A percentile compares a stretch with the other conserved stretches of the same genome.
Conservation (phyloP, 1,140 invertebrate species). For the Zelostemma sp. region DNA sequence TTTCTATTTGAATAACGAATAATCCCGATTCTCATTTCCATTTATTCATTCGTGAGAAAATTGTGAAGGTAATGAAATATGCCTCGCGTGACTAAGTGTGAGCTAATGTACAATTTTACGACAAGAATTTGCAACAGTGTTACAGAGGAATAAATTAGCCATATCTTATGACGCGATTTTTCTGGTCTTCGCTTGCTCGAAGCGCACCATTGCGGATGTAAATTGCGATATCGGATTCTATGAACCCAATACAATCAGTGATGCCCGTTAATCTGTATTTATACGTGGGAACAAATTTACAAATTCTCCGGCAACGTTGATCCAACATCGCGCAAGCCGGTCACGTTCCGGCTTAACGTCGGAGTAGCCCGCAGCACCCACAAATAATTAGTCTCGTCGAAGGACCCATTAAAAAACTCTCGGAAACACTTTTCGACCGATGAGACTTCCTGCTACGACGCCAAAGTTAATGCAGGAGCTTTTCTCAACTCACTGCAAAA, state of each 20-base stretch:
- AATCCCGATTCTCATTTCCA: neutral
- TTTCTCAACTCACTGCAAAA: too few species aligned
- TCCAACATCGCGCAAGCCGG: constrained; percentile 42
- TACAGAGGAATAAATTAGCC: constrained; percentile 1
- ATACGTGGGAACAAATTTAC: constrained; percentile 39
- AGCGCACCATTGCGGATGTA: neutral
- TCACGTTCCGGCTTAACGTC: constrained; percentile 49
- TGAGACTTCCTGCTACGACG: constrained; percentile 36
- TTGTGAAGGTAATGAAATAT: neutral
- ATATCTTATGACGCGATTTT: neutral
- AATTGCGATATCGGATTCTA: neutral
- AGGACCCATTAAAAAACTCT: constrained; percentile 56
- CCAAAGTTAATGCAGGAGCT: neutral
- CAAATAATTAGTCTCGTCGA: constrained; percentile 54
- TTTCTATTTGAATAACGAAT: constrained; percentile 14
- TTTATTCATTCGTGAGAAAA: constrained; percentile 5
- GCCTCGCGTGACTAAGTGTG: constrained; percentile 20
- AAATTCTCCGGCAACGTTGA: constrained; percentile 37
- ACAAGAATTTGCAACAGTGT: constrained; percentile 1
- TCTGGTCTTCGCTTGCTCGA: neutral
- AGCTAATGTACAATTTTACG: constrained; percentile 6
- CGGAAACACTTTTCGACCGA: constrained; percentile 52
- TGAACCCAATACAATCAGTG: neutral
- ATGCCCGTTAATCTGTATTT: constrained; percentile 36
- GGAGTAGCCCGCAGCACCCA: constrained; percentile 42